Evolutionary conservation across 2,113 vertebrate genomes (phyloP).

Genomic region (Aptenodytes forsteri): DNA sequence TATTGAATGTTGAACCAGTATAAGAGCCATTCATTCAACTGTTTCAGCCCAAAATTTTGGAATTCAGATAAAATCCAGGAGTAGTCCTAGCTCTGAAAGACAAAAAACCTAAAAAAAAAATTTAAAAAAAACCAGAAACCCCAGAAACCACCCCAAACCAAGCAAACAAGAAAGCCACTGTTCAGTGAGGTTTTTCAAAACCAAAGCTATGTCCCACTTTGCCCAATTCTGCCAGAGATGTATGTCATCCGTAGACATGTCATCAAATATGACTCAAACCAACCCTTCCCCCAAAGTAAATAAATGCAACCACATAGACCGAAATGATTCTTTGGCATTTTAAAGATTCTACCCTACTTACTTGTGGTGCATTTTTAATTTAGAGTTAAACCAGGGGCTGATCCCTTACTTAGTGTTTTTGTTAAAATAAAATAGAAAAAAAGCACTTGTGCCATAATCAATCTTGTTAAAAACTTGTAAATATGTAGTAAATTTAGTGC

Average conservation of each 20-base stretch:
- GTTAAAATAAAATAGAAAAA: not conserved
- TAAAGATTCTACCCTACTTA: constrained; percentile 22
- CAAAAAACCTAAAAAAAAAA: not conserved
- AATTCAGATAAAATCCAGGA: not conserved
- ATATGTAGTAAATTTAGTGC: not conserved
- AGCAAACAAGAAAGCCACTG: constrained; percentile 32
- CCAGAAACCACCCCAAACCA: not conserved
- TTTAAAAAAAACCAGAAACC: not conserved
- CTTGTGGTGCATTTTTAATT: constrained; percentile 30
- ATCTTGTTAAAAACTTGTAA: not conserved
- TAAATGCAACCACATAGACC: constrained; percentile 2
- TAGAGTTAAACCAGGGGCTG: not conserved
- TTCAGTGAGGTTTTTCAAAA: constrained; percentile 47
- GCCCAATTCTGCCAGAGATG: not conserved
- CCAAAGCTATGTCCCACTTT: constrained; percentile 21
- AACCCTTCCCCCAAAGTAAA: constrained; percentile 30
- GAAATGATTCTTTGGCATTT: constrained; percentile 15
- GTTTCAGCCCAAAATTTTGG: not conserved
- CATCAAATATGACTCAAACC: constrained; percentile 29
- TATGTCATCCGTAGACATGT: not conserved
- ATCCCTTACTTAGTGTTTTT: not conserved
- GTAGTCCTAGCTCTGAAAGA: not conserved
- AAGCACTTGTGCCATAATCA: not conserved
- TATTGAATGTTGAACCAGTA: not conserved
- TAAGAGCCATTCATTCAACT: not conserved